Base-by-base conservation (phyloP, 2,113 vertebrate genomes). In the Calonectris borealis region DNA sequence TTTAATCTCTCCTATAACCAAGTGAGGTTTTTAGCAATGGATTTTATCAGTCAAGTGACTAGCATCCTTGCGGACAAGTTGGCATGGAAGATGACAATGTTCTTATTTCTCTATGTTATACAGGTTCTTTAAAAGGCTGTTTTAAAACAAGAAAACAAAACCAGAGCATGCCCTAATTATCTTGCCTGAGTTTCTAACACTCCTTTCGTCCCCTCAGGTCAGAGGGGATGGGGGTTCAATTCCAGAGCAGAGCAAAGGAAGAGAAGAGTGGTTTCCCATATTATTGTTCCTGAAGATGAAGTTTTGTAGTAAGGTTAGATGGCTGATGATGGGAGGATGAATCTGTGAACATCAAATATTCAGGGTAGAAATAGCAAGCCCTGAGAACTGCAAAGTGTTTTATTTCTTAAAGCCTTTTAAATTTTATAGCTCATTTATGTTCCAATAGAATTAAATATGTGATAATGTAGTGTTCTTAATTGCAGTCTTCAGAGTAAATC, bases 381-480 rank as follows among this genome's bases (percentile, higher is more conserved):
- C 40, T 64, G 36, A 65, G 58, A 69, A 72, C 16, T 60, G 31
- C 9, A 64, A 29, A 32, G 24, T 13, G 22, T 15, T 94, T 93
- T 86, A 94, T 88, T 96, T 92, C 92, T 88, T 83, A 61, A 54
- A 93, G 46, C 7, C 54, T 86, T 86, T 93, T 70, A 86, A 69
- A 91, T 93, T 93, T 88, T 93, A 94, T 90, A 91, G 62, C 18
- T 92, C 42, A 86, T 94, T 94, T 90, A 93, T 81, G n/a, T 84
- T 95, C 29, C 15, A 86, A 32, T 66, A 83, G 55, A 94, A 81
- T 92, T 83, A 90, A 96, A 90, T 81, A 93, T 46, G 55, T 81
- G 86, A 90, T 95, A 96, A 93, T 90, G 62, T 86, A 93, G 46
- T 90, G 72, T 27, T 92, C 86, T 93, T 96, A 94, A 96, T 86